Percentiles rank a stretch among this genome's conserved stretches.
These are phyloP conservation scores for Caenorhabditis japonica DNA, from an alignment of 2,888 invertebrate genomes.

Conservation along the genomic window DNA sequence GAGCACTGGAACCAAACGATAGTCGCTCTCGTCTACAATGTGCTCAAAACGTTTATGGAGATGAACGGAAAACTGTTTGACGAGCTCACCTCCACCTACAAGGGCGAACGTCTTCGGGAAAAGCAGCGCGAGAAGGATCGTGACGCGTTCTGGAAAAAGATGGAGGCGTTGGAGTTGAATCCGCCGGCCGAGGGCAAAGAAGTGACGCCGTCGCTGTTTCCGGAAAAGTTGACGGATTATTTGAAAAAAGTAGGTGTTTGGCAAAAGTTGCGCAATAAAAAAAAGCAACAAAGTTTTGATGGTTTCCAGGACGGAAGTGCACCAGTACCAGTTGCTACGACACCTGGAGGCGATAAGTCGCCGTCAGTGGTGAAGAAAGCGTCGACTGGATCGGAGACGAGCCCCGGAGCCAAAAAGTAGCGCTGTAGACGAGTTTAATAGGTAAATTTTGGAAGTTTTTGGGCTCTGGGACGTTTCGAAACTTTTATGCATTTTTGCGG, in stretches of 20 bases:
- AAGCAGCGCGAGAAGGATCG: constrained; percentile 95
- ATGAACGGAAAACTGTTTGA: constrained; percentile 99
- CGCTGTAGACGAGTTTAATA: too few species aligned
- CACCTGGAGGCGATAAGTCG: constrained; percentile 55
- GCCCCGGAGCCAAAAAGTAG: constrained; percentile 35
- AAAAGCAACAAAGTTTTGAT: too few species aligned
- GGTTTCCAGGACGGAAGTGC: constrained; percentile 32
- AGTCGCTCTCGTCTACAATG: constrained; percentile 98
- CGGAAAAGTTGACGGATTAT: constrained; percentile 45
- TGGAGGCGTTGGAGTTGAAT: constrained; percentile 76
- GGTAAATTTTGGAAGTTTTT: too few species aligned
- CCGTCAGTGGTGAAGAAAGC: constrained; percentile 62
- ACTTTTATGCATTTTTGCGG: too few species aligned
- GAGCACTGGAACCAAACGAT: constrained; percentile 99
- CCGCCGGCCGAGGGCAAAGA: constrained; percentile 55
- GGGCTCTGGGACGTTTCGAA: too few species aligned
- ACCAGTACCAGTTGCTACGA: constrained; percentile 5
- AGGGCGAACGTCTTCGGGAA: constrained; percentile 97
- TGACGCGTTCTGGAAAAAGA: constrained; percentile 90
- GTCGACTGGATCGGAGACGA: constrained; percentile 43
- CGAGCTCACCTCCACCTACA: constrained; percentile 97
- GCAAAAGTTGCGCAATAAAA: too few species aligned
- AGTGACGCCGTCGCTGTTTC: constrained; percentile 41
- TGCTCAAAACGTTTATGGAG: constrained; percentile 99
- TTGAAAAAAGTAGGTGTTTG: constrained; percentile 23